Evolutionary conservation across 2,888 invertebrate genomes (phyloP).

Genomic region (Apomyelois bistriatella): DNA sequence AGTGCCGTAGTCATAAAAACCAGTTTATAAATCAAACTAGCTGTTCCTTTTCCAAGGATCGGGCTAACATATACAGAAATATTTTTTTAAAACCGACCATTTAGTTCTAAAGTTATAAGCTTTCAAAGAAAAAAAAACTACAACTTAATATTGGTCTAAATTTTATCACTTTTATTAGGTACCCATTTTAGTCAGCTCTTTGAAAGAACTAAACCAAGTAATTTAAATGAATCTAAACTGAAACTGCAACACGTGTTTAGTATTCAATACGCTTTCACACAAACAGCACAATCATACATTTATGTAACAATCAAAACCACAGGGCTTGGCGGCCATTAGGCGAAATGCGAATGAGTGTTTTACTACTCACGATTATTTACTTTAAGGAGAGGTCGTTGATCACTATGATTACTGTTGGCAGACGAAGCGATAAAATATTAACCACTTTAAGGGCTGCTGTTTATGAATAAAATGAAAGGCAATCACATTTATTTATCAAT

Average conservation of each 20-base stretch:
- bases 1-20: too few relatives aligned
- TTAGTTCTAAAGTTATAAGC: too few relatives aligned
- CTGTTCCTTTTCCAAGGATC: too few relatives aligned
- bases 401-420: background rate
- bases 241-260: background rate
- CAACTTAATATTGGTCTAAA: too few relatives aligned
- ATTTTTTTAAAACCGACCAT: too few relatives aligned
- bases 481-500: too few relatives aligned
- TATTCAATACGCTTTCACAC: constrained; percentile 12
- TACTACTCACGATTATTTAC: constrained; percentile 6
- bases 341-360: constrained; percentile 1
- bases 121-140: too few relatives aligned
- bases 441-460: background rate
- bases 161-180: too few relatives aligned
- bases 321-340: constrained; percentile 8
- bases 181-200: too few relatives aligned
- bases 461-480: background rate
- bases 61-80: too few relatives aligned
- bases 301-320: constrained; percentile 12
- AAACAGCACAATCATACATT: background rate
- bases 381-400: background rate
- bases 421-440: background rate
- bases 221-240: background rate
- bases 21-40: too few relatives aligned
- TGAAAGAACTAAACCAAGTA: background rate